Base-by-base conservation (phyloP, 2,113 vertebrate species). In the Actinemys pallida region DNA sequence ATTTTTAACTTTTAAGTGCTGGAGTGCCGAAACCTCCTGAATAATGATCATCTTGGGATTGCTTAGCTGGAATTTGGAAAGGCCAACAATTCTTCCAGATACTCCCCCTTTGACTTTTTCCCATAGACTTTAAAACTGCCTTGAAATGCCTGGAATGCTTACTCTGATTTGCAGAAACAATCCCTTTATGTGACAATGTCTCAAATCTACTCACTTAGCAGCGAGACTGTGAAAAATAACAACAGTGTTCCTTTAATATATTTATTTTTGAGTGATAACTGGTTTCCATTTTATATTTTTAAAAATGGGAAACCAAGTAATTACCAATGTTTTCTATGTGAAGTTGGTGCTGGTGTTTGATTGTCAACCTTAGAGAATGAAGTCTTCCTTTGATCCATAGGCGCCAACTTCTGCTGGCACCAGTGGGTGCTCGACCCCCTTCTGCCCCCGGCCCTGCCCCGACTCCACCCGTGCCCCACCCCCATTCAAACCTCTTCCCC, bases 101-200 rank as follows among this genome's bases (percentile, higher is more conserved):
- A 93, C 94, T 82, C 83, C 94, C 97, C 95, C 96, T 97, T 90
- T 83, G 96, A 96, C 98, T 97, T 98, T 98, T 98, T 98, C 98
- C 98, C 98, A 98, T 76, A 95, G 96, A 95, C 76, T 90, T 95
- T 31, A 2, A 49, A 84, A 6, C 24, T 50, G 52, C 88, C 89
- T 45, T 53, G 81, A 95, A 97, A 94, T 94, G 93, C 84, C 90
- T 97, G 95, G 93, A 97, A 98, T 94, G 91, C 47, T 92, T 92
- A 83, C 22, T 84, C 62, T 12, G 3, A 0, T 1, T 59, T 92
- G 45, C 81, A 95, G 72, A 42, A 92, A 88, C 22, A 10, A 69
- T 81, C n/a, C 69, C 72, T 84, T 47, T 25, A 42, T n/a, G 17
- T 2, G 5, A 85, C 79, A 90, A n/a, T 35, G 29, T 35, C 25